A percentile compares a stretch with the other conserved stretches of the same genome.
Conservation (phyloP, 2,797 vertebrate species). For the Gallinago solitaria region DNA sequence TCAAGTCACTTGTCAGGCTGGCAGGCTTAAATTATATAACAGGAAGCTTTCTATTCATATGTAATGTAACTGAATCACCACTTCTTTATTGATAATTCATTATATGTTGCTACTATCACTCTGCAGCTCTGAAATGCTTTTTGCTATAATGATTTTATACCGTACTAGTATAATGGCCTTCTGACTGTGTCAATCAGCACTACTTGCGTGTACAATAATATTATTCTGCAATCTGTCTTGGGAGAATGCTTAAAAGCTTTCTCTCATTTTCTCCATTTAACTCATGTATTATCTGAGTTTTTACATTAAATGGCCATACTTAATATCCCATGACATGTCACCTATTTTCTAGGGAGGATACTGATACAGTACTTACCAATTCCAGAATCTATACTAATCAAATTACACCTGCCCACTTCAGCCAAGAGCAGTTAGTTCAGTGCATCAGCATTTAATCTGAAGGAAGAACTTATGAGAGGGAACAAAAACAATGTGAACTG, state of each 20-base stretch:
- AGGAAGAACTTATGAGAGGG: constrained; percentile 75
- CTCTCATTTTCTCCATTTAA: constrained; percentile 84
- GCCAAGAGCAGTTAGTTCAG: constrained; percentile 71
- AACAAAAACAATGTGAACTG: constrained; percentile 80
- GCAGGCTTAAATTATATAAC: constrained; percentile 74
- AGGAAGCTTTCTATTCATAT: constrained; percentile 78
- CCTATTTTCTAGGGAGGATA: constrained; percentile 82
- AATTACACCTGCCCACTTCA: constrained; percentile 68
- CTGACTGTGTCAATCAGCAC: constrained; percentile 72
- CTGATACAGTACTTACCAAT: constrained; percentile 77
- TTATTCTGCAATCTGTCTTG: constrained; percentile 80
- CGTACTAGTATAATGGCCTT: constrained; percentile 78
- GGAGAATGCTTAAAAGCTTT: constrained; percentile 85
- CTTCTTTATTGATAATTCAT: constrained; percentile 83
- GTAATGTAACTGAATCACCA: constrained; percentile 75
- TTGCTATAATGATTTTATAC: constrained; percentile 79
- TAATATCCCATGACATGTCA: constrained; percentile 83
- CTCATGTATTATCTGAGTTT: constrained; percentile 85
- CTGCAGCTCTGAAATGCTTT: constrained; percentile 76
- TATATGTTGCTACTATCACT: constrained; percentile 71
- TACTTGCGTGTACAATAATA: constrained; percentile 75
- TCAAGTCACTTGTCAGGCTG: constrained; percentile 71
- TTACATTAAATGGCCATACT: constrained; percentile 86
- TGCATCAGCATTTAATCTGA: constrained; percentile 83
- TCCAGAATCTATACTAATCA: constrained; percentile 82